These are phyloP conservation scores for Odobenus rosmarus DNA, from an alignment of 2,113 vertebrate species.

Conservation along the genomic window DNA sequence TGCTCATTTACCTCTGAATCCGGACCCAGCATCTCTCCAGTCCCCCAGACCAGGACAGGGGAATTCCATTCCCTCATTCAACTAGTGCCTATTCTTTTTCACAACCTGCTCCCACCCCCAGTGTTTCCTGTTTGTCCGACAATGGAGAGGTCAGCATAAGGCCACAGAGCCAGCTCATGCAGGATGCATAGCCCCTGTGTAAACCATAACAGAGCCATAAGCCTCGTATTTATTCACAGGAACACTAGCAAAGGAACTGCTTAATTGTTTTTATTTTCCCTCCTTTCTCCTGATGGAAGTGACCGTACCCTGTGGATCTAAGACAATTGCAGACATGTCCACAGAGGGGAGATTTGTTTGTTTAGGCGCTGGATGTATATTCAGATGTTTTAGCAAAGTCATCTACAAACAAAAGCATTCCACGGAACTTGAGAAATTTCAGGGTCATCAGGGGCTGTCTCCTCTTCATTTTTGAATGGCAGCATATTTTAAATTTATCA, in stretches of 20 bases:
- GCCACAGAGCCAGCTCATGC: constrained; percentile 46
- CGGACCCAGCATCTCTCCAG: neutral
- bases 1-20: neutral
- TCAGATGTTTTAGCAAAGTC: constrained; percentile 19
- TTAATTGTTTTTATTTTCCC: constrained; percentile 73
- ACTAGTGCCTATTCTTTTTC: constrained; percentile 72
- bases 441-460: neutral
- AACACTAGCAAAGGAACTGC: constrained; percentile 57
- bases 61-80: constrained; percentile 78
- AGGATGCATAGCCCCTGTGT: constrained; percentile 49
- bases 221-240: constrained; percentile 39
- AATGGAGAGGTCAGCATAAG: constrained; percentile 48
- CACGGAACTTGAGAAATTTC: constrained; percentile 28
- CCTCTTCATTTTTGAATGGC: neutral
- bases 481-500: constrained; percentile 19
- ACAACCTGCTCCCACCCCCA: constrained; percentile 69
- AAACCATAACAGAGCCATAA: constrained; percentile 10
- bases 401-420: neutral
- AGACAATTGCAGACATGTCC: constrained; percentile 54
- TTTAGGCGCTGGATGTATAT: constrained; percentile 8
- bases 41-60: constrained; percentile 42
- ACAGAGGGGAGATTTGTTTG: constrained; percentile 43
- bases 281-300: constrained; percentile 71
- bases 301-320: neutral
- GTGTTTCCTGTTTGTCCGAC: constrained; percentile 83